Percentiles rank a stretch among this genome's conserved stretches.
Conservation (phyloP, 2,888 invertebrate genomes). For the Holacanthella duospinosa region DNA sequence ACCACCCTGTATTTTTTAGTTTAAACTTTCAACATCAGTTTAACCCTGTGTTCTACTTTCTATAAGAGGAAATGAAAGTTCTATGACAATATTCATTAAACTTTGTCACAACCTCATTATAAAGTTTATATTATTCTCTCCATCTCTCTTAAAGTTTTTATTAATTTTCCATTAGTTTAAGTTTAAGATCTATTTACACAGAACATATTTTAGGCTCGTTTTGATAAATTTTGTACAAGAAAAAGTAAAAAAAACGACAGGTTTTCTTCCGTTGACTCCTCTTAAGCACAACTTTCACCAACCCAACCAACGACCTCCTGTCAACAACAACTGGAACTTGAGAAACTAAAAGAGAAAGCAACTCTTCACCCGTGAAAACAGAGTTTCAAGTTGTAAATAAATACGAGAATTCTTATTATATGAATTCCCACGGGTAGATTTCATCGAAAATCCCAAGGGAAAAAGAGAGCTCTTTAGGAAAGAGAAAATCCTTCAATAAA, state of each 20-base stretch:
- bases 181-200: background rate
- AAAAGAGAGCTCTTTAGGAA: background rate
- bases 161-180: background rate
- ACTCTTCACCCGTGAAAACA: slow-evolving; percentile 5
- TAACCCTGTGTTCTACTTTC: too few relatives aligned
- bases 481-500: slow-evolving; percentile 3
- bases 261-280: too few relatives aligned
- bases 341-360: slow-evolving; percentile 10
- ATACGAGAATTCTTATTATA: background rate
- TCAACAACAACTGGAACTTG: slow-evolving; percentile 8
- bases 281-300: background rate
- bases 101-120: background rate
- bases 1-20: too few relatives aligned
- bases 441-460: background rate
- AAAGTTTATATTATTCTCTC: slow-evolving; percentile 2
- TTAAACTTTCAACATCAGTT: too few relatives aligned
- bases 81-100: background rate
- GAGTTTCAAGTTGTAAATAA: background rate
- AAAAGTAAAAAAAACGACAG: too few relatives aligned
- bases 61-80: too few relatives aligned
- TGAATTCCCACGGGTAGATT: background rate
- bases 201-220: background rate
- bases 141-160: background rate
- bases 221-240: too few relatives aligned
- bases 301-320: background rate